Percentiles rank a stretch among this genome's conserved stretches.
phyloP scores from a whole-genome alignment of 2,888 invertebrate genomes.

The Cataglyphis rosenhaueri region DNA sequence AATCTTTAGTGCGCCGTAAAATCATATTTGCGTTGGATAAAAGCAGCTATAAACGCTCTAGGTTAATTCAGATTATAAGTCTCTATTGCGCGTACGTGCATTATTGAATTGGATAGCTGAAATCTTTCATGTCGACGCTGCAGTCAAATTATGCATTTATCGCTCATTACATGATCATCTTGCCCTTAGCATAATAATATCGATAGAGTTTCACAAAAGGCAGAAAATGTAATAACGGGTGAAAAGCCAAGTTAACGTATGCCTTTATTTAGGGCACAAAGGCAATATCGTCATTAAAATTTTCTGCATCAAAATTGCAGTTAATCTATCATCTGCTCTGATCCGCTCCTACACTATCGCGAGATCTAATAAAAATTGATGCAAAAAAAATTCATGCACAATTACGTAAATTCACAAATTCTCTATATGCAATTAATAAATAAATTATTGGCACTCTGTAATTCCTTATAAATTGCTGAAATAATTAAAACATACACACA shows the following conservation, averaged over 20 bases:
- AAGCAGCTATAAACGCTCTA: constrained; percentile 21
- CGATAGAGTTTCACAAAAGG: constrained; percentile 37
- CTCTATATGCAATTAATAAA: background rate
- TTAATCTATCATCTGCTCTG: constrained; percentile 18
- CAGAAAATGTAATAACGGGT: constrained; percentile 38
- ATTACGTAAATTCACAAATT: background rate
- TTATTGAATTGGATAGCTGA: constrained; percentile 36
- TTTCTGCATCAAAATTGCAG: constrained; percentile 32
- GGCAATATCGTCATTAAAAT: constrained; percentile 30
- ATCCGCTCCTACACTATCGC: background rate
- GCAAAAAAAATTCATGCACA: background rate
- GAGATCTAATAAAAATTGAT: background rate
- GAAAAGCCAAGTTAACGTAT: constrained; percentile 38
- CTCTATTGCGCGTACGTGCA: constrained; percentile 19
- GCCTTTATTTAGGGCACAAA: constrained; percentile 24
- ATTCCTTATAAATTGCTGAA: background rate
- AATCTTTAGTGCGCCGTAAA: constrained; percentile 15
- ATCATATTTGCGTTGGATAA: background rate
- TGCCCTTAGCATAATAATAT: constrained; percentile 34
- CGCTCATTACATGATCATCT: constrained; percentile 34
- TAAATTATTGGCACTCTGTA: background rate
- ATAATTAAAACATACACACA: constrained; percentile 1
- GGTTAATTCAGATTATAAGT: constrained; percentile 29
- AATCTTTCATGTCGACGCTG: constrained; percentile 35
- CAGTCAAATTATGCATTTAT: constrained; percentile 57